phyloP scores from a whole-genome alignment of 2,113 vertebrate genomes.

The Anguilla japonica region DNA sequence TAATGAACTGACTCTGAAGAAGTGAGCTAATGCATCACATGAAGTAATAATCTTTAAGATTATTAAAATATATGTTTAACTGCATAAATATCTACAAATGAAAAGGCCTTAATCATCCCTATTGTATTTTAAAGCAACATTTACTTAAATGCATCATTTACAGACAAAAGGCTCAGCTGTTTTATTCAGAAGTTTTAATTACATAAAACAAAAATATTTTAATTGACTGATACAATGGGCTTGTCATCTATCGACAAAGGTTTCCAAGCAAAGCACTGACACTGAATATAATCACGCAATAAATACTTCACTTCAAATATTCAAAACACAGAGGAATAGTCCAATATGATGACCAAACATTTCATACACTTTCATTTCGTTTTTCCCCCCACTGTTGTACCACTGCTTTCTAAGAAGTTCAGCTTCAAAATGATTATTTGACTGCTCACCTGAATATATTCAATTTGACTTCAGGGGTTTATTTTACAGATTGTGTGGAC shows the following conservation, averaged over 20 bases:
- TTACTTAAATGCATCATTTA: neutral
- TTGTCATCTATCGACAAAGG: too few relatives aligned
- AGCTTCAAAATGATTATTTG: neutral
- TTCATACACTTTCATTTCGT: neutral
- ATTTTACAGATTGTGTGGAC: conserved; percentile 2
- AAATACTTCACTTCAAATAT: too few relatives aligned
- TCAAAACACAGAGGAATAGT: too few relatives aligned
- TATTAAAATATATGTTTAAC: neutral
- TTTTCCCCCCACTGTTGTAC: neutral
- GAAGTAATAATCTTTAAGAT: neutral
- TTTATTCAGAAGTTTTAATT: too few relatives aligned
- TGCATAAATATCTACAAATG: neutral
- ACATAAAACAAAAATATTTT: too few relatives aligned
- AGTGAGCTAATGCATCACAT: neutral
- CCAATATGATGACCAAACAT: neutral
- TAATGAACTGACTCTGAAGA: neutral
- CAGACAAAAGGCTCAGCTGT: neutral
- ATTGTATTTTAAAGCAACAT: neutral
- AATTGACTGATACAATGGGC: too few relatives aligned
- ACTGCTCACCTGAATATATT: neutral
- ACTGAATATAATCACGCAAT: too few relatives aligned
- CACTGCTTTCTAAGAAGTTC: neutral
- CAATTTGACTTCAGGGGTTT: neutral
- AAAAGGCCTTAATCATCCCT: too few relatives aligned
- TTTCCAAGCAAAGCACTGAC: too few relatives aligned